Evolutionary conservation across 2,888 invertebrate genomes (phyloP), one percentile per base, ranked within the genome.

Genomic region (Idaea dimidiata): DNA sequence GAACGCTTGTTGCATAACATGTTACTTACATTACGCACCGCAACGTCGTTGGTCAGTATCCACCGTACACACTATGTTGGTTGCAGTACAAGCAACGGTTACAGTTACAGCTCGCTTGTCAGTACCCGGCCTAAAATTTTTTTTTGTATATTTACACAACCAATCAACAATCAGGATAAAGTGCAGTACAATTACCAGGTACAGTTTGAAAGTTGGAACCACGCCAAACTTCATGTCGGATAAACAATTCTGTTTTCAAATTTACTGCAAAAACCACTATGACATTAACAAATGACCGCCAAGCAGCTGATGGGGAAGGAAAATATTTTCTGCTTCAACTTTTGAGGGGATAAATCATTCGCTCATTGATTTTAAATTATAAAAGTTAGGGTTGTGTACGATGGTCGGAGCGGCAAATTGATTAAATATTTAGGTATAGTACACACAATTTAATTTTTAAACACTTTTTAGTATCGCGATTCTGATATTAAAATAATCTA

Each of bases 181-280:
- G 61, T 59, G 64, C 64, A 60, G 57, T 31, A 43, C 43, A 43
- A 43, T 43, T 43, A 43, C 43, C 43, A 43, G 43, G 43, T 43
- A 10, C 43, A 8, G 43, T 43, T 43, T 43, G 7, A 43, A 43
- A 43, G 43, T 61, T 71, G 72, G 71, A 71, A 59, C 53, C 31
- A 16, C 55, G 66, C 72, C 72, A 67, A 60, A 53, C 60, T 59
- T 24, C 58, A 60, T 61, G 54, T 60, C 60, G 66, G 67, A 68
- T 66, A 72, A 71, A 71, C 72, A 68, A 66, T 70, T 66, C 69
- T 62, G 66, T 68, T 70, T 71, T 68, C 63, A 65, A 67, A 65
- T 70, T 67, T 66, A 67, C 66, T 71, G 66, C 64, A 65, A 66
- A 70, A 69, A 67, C 66, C 65, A 60, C 43, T 43, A 43, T 63